Base-by-base conservation (phyloP, 2,797 vertebrate genomes). In the Monodelphis domestica region DNA sequence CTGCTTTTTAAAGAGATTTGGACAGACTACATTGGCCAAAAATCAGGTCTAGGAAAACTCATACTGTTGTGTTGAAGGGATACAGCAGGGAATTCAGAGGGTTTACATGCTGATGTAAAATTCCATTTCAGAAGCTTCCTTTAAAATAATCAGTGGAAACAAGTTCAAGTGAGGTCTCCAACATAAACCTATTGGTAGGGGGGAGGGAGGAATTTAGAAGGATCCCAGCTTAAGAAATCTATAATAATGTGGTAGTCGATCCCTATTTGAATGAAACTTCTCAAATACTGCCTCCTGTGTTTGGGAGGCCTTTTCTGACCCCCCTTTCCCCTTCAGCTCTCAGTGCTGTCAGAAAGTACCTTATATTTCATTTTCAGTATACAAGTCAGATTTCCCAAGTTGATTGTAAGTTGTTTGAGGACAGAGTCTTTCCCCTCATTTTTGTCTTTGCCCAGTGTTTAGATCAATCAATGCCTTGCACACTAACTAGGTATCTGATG, bases 111-210 rank as follows among this genome's bases (percentile, higher is more conserved):
- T 29, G 87, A 24, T 95, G 38, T 92, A 54, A 54, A 28, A 91
- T 84, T 89, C 94, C n/a, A 87, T 59, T 55, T 93, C 29, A 84
- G 93, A 33, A 57, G 4, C 21, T 93, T 59, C 90, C 9, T 89
- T 95, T 89, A 87, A 93, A 94, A 54, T 57, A 92, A 14, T 84
- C 70, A 84, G 38, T 84, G 21, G 70, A 84, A 84, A 84, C 70
- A 45, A 84, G 70, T 84, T 84, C 70, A 84, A 84, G 38, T 12
- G 38, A 84, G 38, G 7, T 84, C 70, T 84, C 45, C 38, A 84
- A 84, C 38, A 84, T 45, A 84, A 26, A 24, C 9, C 9, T 84
- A 50, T 59, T 24, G 15, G 15, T 1, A 15, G 17, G n/a, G 7
- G 21, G 38, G 7, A 9, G 9, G 38, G 0, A 7, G 0, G 26